A percentile compares a stretch with the other conserved stretches of the same genome.
phyloP scores from a whole-genome alignment of 92 coral and sea anemone genomes.

The Phenganax stokvisi region DNA sequence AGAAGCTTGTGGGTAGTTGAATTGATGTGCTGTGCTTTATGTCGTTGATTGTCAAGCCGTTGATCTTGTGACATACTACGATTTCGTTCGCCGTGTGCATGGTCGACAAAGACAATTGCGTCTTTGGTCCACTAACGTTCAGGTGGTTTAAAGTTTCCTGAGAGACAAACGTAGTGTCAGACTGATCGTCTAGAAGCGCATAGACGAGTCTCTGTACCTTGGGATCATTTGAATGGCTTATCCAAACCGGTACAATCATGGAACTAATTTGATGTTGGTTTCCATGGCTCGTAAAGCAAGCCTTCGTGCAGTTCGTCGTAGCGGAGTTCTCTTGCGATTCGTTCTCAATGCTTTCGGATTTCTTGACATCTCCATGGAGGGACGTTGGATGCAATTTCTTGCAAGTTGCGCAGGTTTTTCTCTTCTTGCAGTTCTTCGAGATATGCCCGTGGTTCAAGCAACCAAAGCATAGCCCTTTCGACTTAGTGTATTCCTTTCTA shows the following conservation, averaged over 20 bases:
- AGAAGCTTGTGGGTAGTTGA: constrained; percentile 44
- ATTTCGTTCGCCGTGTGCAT: constrained; percentile 48
- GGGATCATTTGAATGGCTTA: constrained; percentile 39
- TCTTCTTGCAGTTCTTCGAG: constrained; percentile 45
- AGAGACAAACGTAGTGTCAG: constrained; percentile 49
- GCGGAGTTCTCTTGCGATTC: constrained; percentile 4
- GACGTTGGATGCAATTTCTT: constrained; percentile 48
- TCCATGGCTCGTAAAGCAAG: not conserved
- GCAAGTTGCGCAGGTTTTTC: constrained; percentile 44
- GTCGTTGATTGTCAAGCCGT: constrained; percentile 41
- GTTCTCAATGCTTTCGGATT: constrained; percentile 6
- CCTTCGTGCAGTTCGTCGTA: constrained; percentile 15
- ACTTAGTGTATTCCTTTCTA: constrained; percentile 48
- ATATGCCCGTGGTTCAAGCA: constrained; percentile 54
- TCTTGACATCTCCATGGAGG: constrained; percentile 51
- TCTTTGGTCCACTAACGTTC: constrained; percentile 47
- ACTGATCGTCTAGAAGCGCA: constrained; percentile 54
- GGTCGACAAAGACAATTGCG: constrained; percentile 39
- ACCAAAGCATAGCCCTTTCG: constrained; percentile 51
- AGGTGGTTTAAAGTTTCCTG: constrained; percentile 28
- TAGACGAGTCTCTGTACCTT: constrained; percentile 35
- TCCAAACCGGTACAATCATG: constrained; percentile 59
- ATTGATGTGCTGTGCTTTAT: constrained; percentile 20
- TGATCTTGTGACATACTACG: constrained; percentile 40
- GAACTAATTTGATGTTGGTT: constrained; percentile 35